Percentiles rank a stretch among this genome's conserved stretches.
Conservation (phyloP, 2,888 invertebrate species). For the Listrodromus nycthemerus region DNA sequence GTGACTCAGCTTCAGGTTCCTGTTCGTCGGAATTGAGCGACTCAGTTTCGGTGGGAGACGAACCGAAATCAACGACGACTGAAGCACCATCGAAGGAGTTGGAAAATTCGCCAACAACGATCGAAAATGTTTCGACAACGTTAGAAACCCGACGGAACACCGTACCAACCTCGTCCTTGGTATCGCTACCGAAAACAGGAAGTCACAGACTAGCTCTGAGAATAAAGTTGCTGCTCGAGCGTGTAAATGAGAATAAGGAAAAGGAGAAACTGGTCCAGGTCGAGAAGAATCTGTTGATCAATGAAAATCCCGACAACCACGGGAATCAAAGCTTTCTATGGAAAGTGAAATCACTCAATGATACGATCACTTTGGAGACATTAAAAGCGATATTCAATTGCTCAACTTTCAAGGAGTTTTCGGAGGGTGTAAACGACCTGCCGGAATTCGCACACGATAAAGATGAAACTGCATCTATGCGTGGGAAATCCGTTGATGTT, state of each 20-base stretch:
- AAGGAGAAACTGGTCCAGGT: slow-evolving; percentile 69
- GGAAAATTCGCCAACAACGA: slow-evolving; percentile 26
- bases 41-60: background rate
- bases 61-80: slow-evolving; percentile 1
- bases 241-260: slow-evolving; percentile 68
- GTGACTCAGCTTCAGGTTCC: slow-evolving; percentile 27
- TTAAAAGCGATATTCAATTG: slow-evolving; percentile 71
- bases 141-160: slow-evolving; percentile 55
- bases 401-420: slow-evolving; percentile 54
- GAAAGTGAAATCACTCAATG: slow-evolving; percentile 68
- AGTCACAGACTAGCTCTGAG: slow-evolving; percentile 65
- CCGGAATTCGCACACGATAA: slow-evolving; percentile 6
- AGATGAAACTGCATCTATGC: background rate
- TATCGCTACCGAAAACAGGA: slow-evolving; percentile 7
- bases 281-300: slow-evolving; percentile 69
- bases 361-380: slow-evolving; percentile 67
- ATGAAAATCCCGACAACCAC: slow-evolving; percentile 60
- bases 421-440: slow-evolving; percentile 32
- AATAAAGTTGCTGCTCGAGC: slow-evolving; percentile 71
- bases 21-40: slow-evolving; percentile 33
- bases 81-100: slow-evolving; percentile 9
- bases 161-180: background rate
- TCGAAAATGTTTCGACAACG: slow-evolving; percentile 34
- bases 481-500: background rate
- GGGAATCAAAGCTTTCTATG: slow-evolving; percentile 64